These are phyloP conservation scores for Pelobates fuscus DNA, from an alignment of 2,113 vertebrate genomes.

Conservation along the genomic window DNA sequence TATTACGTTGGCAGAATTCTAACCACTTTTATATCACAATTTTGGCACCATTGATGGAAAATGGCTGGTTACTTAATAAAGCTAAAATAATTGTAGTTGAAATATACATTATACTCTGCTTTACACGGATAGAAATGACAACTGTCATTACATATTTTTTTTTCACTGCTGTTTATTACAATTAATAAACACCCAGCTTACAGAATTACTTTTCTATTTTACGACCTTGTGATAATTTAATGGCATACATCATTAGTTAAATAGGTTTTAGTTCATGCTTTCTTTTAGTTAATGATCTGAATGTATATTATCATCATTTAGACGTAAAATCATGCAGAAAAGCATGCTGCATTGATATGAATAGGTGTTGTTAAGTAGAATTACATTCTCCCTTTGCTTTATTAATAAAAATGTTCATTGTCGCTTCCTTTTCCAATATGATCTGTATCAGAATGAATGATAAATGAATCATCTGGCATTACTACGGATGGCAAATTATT, in stretches of 20 bases:
- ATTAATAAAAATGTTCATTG: constrained; percentile 79
- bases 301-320: constrained; percentile 89
- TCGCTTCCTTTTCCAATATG: constrained; percentile 71
- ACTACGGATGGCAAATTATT: constrained; percentile 48
- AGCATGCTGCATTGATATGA: constrained; percentile 76
- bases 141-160: background rate
- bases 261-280: constrained; percentile 85
- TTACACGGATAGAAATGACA: background rate
- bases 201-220: constrained; percentile 82
- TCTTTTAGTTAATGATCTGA: constrained; percentile 88
- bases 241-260: constrained; percentile 87
- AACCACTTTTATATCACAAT: background rate
- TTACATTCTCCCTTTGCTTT: constrained; percentile 84
- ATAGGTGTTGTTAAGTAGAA: constrained; percentile 84
- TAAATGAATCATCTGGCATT: constrained; percentile 65
- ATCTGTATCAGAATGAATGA: constrained; percentile 72
- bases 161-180: constrained; percentile 86
- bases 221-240: constrained; percentile 83
- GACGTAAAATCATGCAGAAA: constrained; percentile 82
- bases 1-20: background rate
- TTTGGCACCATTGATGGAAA: background rate
- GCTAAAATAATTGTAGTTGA: constrained; percentile 11
- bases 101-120: constrained; percentile 12
- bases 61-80: constrained; percentile 19
- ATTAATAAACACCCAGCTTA: constrained; percentile 73